These are phyloP conservation scores for Aulostomus chinensis DNA, from an alignment of 2,797 vertebrate species.

Conservation along the genomic window DNA sequence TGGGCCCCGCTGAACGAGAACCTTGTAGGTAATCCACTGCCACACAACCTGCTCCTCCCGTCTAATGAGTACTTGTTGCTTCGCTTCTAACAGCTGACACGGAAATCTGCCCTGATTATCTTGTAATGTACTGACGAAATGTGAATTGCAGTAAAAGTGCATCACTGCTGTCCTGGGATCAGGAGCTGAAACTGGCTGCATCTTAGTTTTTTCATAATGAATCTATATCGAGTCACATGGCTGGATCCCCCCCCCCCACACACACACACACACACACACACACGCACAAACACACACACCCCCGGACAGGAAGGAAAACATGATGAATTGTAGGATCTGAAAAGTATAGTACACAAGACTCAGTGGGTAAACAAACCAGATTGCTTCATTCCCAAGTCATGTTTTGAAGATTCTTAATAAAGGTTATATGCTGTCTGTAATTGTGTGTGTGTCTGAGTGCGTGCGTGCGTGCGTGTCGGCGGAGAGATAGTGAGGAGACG, in stretches of 20 bases:
- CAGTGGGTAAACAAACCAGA: constrained; percentile 38
- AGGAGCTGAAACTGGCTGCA: constrained; percentile 28
- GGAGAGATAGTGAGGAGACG: constrained; percentile 3
- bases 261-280: too few relatives aligned
- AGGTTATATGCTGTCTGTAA: constrained; percentile 24
- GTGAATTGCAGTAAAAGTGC: constrained; percentile 44
- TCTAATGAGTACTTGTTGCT: constrained; percentile 28
- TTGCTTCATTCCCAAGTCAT: constrained; percentile 30
- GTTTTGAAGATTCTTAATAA: constrained; percentile 54
- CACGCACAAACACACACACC: too few relatives aligned
- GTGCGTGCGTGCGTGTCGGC: constrained; percentile 22
- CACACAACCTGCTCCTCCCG: constrained; percentile 12
- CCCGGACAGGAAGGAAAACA: too few relatives aligned
- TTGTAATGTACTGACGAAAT: constrained; percentile 53
- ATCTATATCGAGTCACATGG: too few relatives aligned
- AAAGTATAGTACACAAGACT: constrained; percentile 34
- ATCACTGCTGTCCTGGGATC: constrained; percentile 45
- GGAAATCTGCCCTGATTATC: constrained; percentile 43
- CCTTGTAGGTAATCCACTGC: background rate
- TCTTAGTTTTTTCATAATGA: constrained; percentile 39
- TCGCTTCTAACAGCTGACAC: constrained; percentile 29
- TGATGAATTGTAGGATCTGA: constrained; percentile 29
- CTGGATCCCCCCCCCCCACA: too few relatives aligned
- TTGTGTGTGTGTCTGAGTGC: constrained; percentile 24
- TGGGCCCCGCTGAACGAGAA: too few relatives aligned